These are phyloP conservation scores for Nesidiocoris tenuis DNA, from an alignment of 2,888 invertebrate species.

Conservation along the genomic window DNA sequence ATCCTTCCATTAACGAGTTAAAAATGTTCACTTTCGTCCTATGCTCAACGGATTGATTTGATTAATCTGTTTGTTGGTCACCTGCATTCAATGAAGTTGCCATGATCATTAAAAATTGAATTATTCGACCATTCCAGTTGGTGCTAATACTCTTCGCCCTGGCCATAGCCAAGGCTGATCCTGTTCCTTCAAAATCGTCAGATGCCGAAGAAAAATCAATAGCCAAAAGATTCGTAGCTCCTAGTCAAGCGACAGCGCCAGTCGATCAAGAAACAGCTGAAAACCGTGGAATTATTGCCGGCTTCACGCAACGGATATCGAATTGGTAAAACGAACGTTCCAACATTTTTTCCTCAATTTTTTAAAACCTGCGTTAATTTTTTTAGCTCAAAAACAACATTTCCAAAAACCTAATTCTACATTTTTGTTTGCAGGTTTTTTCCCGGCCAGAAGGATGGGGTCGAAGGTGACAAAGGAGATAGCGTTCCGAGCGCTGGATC, in stretches of 20 bases:
- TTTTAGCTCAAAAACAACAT: neutral
- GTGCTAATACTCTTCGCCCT: slow-evolving; percentile 21
- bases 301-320: slow-evolving; percentile 30
- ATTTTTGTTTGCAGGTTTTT: slow-evolving; percentile 23
- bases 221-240: slow-evolving; percentile 17
- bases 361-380: neutral
- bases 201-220: slow-evolving; percentile 1
- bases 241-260: neutral
- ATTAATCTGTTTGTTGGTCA: no score
- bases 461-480: slow-evolving; percentile 4
- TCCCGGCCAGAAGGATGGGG: slow-evolving; percentile 10
- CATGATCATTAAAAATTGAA: no score
- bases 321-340: slow-evolving; percentile 31
- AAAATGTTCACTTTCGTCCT: no score
- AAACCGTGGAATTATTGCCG: slow-evolving; percentile 29
- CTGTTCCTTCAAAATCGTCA: slow-evolving; percentile 14
- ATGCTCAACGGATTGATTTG: no score
- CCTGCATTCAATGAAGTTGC: no score
- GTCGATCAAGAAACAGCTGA: slow-evolving; percentile 20
- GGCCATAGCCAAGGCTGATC: slow-evolving; percentile 8
- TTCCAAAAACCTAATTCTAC: neutral
- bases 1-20: no score
- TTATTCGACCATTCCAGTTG: slow-evolving; percentile 16
- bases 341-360: no score
- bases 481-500: slow-evolving; percentile 17